Evolutionary conservation across 2,113 vertebrate genomes (phyloP).

Genomic region (Etia nguti): DNA sequence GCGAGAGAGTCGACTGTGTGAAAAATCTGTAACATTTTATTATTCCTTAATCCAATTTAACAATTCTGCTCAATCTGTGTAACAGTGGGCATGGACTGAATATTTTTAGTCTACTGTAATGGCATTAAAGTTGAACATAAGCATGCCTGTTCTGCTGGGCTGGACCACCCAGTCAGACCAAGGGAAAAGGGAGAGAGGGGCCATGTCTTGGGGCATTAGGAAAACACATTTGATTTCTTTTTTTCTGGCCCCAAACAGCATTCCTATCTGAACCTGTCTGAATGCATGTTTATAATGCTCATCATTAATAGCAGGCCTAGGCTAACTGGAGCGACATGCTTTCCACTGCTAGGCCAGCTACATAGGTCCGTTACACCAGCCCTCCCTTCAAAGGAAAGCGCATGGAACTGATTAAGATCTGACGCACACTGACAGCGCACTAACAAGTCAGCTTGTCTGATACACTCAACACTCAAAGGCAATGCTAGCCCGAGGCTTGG

Average conservation of each 20-base stretch:
- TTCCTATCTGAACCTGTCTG: slow-evolving; percentile 75
- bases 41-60: slow-evolving; percentile 67
- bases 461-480: slow-evolving; percentile 24
- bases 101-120: slow-evolving; percentile 66
- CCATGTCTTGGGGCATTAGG: slow-evolving; percentile 69
- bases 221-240: slow-evolving; percentile 73
- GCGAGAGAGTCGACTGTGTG: slow-evolving; percentile 40
- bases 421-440: slow-evolving; percentile 46
- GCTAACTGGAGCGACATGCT: slow-evolving; percentile 64
- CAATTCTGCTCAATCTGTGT: slow-evolving; percentile 47
- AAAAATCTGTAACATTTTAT: slow-evolving; percentile 67
- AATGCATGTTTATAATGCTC: slow-evolving; percentile 72
- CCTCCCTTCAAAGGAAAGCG: slow-evolving; percentile 23
- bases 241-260: slow-evolving; percentile 69
- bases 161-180: slow-evolving; percentile 74
- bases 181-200: slow-evolving; percentile 53
- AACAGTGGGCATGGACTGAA: slow-evolving; percentile 56
- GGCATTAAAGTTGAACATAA: slow-evolving; percentile 72
- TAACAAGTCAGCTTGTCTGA: slow-evolving; percentile 57
- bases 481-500: not conserved
- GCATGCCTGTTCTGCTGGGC: slow-evolving; percentile 60
- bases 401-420: slow-evolving; percentile 64
- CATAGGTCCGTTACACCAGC: slow-evolving; percentile 43
- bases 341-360: slow-evolving; percentile 40
- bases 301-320: slow-evolving; percentile 74